phyloP scores from a whole-genome alignment of 1,140 invertebrate species.

The Cyrtorhinus lividipennis region DNA sequence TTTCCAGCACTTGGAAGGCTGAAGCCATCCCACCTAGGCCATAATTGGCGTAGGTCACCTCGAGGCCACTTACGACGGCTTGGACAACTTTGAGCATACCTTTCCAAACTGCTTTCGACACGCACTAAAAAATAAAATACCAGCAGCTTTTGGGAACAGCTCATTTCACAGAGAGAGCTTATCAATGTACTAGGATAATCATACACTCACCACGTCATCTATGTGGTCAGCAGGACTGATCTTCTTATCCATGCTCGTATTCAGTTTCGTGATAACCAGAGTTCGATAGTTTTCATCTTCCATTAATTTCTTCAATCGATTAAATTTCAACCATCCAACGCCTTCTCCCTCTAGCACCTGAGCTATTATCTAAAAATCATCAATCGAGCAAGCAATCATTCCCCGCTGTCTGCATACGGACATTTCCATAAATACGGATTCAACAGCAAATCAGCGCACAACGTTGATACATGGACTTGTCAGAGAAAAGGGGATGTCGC shows the following conservation, averaged over 20 bases:
- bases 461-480: slow-evolving; percentile 8
- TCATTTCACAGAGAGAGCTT: too few relatives aligned
- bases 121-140: slow-evolving; percentile 45
- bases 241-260: slow-evolving; percentile 84
- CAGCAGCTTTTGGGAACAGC: too few relatives aligned
- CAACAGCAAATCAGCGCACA: slow-evolving; percentile 11
- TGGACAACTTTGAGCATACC: slow-evolving; percentile 88
- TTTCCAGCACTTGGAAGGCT: slow-evolving; percentile 90
- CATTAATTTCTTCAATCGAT: slow-evolving; percentile 89
- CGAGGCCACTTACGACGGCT: slow-evolving; percentile 77
- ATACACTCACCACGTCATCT: slow-evolving; percentile 77
- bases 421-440: too few relatives aligned
- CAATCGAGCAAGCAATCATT: too few relatives aligned
- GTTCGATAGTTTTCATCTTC: slow-evolving; percentile 98
- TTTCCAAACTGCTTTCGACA: slow-evolving; percentile 83
- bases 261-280: slow-evolving; percentile 87
- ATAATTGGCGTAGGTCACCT: slow-evolving; percentile 83
- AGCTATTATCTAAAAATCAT: slow-evolving; percentile 66
- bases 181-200: neutral
- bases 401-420: too few relatives aligned
- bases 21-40: slow-evolving; percentile 94
- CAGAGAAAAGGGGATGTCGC: neutral
- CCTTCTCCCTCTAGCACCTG: slow-evolving; percentile 91
- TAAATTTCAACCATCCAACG: slow-evolving; percentile 90
- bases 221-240: slow-evolving; percentile 91